Conservation (phyloP, 2,797 vertebrate genomes). For the Epinephelus awoara region DNA sequence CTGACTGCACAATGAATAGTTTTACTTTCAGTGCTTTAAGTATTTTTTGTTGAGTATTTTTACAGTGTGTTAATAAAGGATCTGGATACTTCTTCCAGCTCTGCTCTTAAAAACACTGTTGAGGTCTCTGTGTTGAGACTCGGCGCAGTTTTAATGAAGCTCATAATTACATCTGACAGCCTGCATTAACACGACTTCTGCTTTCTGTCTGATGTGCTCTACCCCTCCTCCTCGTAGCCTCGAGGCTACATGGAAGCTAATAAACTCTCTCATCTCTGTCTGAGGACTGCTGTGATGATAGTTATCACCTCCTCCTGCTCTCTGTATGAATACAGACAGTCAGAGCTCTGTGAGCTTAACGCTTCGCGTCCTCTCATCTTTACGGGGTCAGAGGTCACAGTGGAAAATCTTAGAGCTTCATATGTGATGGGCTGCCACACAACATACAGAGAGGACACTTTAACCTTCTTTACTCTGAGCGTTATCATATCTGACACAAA, state of each 20-base stretch:
- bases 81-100: background rate
- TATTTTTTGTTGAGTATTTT: background rate
- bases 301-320: conserved; percentile 30
- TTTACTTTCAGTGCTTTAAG: too few species aligned
- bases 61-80: background rate
- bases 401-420: background rate
- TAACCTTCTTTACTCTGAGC: background rate
- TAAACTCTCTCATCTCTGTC: conserved; percentile 42
- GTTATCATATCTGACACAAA: conserved; percentile 7
- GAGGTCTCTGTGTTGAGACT: conserved; percentile 12
- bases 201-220: conserved; percentile 42
- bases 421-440: background rate
- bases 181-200: conserved; percentile 47
- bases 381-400: conserved; percentile 28
- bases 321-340: background rate
- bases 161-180: conserved; percentile 62
- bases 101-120: conserved; percentile 19
- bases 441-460: background rate
- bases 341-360: conserved; percentile 14
- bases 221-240: conserved; percentile 38
- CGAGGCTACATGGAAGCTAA: conserved; percentile 47
- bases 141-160: conserved; percentile 53
- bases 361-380: background rate
- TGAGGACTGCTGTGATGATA: conserved; percentile 46
- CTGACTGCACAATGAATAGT: too few species aligned